Evolutionary conservation across 2,113 vertebrate species (phyloP), one percentile per base, ranked within the genome.

Genomic region (Percopsis transmontana): DNA sequence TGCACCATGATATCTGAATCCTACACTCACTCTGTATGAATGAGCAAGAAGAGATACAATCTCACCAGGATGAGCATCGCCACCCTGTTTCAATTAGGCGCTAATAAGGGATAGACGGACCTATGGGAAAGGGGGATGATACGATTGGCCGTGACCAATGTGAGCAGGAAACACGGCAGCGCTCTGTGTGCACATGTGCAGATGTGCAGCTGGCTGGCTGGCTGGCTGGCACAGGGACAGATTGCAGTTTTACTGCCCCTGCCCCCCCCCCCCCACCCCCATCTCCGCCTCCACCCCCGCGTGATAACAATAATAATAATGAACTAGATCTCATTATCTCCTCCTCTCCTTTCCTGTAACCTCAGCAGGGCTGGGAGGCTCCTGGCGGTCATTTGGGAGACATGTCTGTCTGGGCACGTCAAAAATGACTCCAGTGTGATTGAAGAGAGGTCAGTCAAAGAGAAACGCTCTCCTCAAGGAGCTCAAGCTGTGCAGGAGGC

Each of bases 141-240:
- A 82, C 64, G 80, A 84, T 68, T 84, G 81, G 62, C 77, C 57
- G 21, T 74, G 79, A 79, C 79, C 70, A 44, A 62, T 54, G 61
- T 27, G 68, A 78, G 62, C 76, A 76, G 80, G 80, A 86, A 83
- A 76, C 74, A 73, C 18, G 70, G 67, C 72, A 20, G 55, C 16
- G 58, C 66, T n/a, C n/a, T 76, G 56, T 62, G 64, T 79, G 76
- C 85, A 86, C 76, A 87, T 85, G 82, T 83, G 73, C 73, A 77
- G n/a, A n/a, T n/a, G n/a, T n/a, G n/a, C n/a, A n/a, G n/a, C n/a
- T n/a, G n/a, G 66, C 76, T 79, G 61, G 45, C 61, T 19, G 53
- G 45, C 24, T 59, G 75, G 27, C 27, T 6, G 8, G 76, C 70
- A 71, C 45, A 20, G 52, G 47, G 65, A 77, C 69, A 82, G 53